Conservation (phyloP, 2,888 invertebrate species). For the Spodoptera littoralis region DNA sequence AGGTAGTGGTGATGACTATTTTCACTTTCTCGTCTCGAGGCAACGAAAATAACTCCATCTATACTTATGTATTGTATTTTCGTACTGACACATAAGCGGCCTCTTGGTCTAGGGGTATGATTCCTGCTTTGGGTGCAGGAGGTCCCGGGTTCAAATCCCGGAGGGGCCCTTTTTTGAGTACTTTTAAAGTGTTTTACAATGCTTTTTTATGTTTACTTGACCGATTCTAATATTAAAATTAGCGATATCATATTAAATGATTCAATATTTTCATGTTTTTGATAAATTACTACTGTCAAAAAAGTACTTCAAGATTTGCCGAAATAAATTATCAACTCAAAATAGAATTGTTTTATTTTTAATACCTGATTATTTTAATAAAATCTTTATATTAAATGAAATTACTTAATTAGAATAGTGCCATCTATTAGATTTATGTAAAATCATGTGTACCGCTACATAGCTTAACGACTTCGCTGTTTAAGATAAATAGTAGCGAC, state of each 20-base stretch:
- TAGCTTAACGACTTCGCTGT: not conserved
- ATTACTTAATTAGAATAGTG: not conserved
- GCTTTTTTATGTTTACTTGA: not conserved
- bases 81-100: constrained; percentile 64
- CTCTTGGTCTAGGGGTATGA: constrained; percentile 93
- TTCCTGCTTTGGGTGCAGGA: constrained; percentile 92
- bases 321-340: no score
- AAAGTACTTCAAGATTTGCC: no score
- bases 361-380: no score
- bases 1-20: not conserved
- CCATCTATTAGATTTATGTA: constrained; percentile 17
- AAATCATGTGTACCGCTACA: not conserved
- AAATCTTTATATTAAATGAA: no score
- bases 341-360: no score
- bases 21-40: not conserved
- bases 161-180: constrained; percentile 87
- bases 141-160: constrained; percentile 93
- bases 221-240: not conserved
- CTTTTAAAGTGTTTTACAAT: not conserved
- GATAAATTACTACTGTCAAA: no score
- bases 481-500: constrained; percentile 13
- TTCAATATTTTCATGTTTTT: no score
- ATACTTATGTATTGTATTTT: constrained; percentile 46
- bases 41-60: constrained; percentile 35
- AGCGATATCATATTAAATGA: no score